Conservation (phyloP, 2,113 vertebrate genomes). For the Dipodomys ordii region DNA sequence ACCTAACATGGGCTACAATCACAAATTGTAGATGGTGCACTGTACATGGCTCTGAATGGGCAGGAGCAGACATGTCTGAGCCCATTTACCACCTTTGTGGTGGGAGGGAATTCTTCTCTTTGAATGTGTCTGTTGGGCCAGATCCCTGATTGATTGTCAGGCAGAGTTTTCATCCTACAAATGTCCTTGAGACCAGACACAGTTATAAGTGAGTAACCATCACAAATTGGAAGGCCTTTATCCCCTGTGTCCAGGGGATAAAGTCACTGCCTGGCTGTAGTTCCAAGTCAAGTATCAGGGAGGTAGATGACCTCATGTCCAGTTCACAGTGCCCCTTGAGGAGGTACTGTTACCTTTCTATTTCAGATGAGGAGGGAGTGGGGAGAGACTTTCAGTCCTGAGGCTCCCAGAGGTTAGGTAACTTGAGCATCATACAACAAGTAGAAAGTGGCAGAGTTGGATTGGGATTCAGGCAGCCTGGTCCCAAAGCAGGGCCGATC, state of each 20-base stretch:
- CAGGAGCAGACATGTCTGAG: neutral
- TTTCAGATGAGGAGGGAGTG: constrained; percentile 9
- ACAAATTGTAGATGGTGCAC: accelerated
- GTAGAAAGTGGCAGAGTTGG: neutral
- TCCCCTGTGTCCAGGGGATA: neutral
- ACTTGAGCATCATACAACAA: neutral
- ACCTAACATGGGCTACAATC: no score
- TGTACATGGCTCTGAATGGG: accelerated
- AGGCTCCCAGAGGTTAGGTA: neutral
- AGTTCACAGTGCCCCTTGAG: neutral
- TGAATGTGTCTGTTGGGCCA: neutral
- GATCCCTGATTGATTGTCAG: neutral
- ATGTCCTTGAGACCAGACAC: neutral
- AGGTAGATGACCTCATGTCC: neutral
- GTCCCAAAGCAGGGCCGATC: neutral
- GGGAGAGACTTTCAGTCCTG: neutral
- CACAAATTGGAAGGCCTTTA: accelerated
- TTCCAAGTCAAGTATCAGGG: neutral
- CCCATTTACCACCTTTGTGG: neutral
- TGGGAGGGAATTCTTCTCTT: neutral
- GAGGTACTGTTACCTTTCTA: neutral
- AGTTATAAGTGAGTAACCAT: neutral
- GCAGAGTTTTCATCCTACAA: neutral
- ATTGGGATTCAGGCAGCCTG: neutral
- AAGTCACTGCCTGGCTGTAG: no score